Evolutionary conservation across 2,113 vertebrate species (phyloP), one percentile per base, ranked within the genome.

Genomic region (Lathamus discolor): DNA sequence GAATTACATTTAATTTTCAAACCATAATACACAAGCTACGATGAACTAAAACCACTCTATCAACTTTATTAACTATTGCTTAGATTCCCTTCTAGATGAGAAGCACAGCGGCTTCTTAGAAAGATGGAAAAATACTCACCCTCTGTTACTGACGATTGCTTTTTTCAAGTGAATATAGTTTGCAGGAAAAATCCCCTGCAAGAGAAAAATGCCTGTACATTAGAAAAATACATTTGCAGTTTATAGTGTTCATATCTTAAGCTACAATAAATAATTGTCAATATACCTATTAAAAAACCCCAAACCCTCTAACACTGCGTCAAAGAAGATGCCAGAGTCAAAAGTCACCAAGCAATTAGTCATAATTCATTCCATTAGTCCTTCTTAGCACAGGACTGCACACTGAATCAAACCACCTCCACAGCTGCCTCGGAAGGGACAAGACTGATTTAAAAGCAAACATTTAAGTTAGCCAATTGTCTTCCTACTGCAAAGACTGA

Each of bases 101-200:
- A 90, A 95, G 37, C 49, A 61, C 24, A 62, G 20, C 20, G 92
- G 41, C 62, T 92, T 89, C 66, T 76, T 86, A 81, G 89, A 51
- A 72, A 94, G 44, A 39, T 91, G 33, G 39, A 37, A 82, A 90
- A 88, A 83, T 94, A 98, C 98, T 98, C 85, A 98, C 98, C 98
- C 98, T 92, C 98, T 98, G 86, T 98, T 98, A 97, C 97, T 98
- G 95, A 98, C 98, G 8, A 98, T 96, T 86, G 98, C 98, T 81
- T 98, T 98, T 97, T 98, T 98, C 97, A 98, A 96, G 91, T 98
- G 98, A 96, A 98, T 97, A 37, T 98, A 98, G 93, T 98, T 98
- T 46, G 96, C 98, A 93, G 98, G 98, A 97, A 98, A 98, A 86
- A 98, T 98, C 39, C 98, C 98, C 98, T 98, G 88, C 41, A 97